Evolutionary conservation across 2,113 vertebrate species (phyloP).

Genomic region (Gasterosteus nipponicus): DNA sequence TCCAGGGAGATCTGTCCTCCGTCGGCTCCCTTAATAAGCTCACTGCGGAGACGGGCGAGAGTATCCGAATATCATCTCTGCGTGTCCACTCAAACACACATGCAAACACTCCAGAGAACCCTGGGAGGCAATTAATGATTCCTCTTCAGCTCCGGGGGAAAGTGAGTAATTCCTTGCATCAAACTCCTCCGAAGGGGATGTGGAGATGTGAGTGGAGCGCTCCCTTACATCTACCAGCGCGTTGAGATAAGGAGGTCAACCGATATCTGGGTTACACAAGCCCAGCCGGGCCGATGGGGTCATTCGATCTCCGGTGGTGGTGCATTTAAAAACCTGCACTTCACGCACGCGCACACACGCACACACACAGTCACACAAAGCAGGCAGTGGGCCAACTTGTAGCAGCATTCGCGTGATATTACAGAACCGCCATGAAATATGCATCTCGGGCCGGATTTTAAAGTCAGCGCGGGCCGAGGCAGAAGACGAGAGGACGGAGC

Average conservation of each 20-base stretch:
- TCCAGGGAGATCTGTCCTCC: constrained; percentile 99
- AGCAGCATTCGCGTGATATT: constrained; percentile 73
- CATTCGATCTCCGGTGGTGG: constrained; percentile 26
- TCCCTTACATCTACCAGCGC: constrained; percentile 36
- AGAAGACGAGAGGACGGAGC: constrained; percentile 12
- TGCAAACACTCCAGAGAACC: neutral
- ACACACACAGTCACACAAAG: constrained; percentile 21
- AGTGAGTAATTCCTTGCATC: constrained; percentile 32
- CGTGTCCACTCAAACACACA: neutral
- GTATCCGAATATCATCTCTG: neutral
- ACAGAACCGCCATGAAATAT: constrained; percentile 77
- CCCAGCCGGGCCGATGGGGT: constrained; percentile 48
- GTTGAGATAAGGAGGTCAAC: constrained; percentile 48
- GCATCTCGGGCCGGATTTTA: constrained; percentile 57
- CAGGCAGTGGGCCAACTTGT: constrained; percentile 21
- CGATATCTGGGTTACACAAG: constrained; percentile 50
- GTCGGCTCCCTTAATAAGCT: constrained; percentile 95
- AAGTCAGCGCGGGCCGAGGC: constrained; percentile 40
- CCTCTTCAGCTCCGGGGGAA: constrained; percentile 20
- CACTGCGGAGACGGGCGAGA: constrained; percentile 83
- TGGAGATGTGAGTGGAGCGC: constrained; percentile 37
- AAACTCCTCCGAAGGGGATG: constrained; percentile 26
- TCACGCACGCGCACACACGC: constrained; percentile 16
- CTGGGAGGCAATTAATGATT: neutral
- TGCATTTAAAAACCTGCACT: constrained; percentile 49